Conservation (phyloP, 2,113 vertebrate species). For the Podocnemis expansa region DNA sequence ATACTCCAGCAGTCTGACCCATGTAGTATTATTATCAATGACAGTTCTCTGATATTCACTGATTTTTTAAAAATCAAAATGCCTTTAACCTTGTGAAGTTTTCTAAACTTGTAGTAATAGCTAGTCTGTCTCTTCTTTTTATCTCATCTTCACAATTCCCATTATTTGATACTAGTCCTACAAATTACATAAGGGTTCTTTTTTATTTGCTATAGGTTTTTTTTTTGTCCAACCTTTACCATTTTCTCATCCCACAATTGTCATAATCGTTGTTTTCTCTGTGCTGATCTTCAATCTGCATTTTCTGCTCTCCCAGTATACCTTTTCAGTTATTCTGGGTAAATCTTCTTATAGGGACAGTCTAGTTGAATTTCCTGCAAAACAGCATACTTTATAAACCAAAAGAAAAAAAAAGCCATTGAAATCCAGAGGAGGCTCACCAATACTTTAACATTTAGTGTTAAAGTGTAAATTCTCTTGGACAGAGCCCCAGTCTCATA, state of each 20-base stretch:
- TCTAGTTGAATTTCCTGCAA: neutral
- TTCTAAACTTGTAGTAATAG: neutral
- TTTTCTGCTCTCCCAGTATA: neutral
- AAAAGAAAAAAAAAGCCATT: neutral
- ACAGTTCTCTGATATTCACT: neutral
- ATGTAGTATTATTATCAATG: neutral
- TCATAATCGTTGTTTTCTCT: neutral
- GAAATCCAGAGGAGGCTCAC: neutral
- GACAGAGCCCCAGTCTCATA: neutral
- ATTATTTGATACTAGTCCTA: neutral
- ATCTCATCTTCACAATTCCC: neutral
- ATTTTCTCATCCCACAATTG: neutral
- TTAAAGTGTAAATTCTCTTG: neutral
- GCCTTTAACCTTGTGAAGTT: neutral
- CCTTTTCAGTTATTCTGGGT: neutral
- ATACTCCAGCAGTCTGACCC: neutral
- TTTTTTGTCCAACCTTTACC: neutral
- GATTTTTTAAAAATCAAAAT: too few relatives aligned
- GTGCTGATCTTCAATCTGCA: neutral
- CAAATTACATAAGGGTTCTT: neutral
- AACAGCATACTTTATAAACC: neutral
- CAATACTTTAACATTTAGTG: neutral
- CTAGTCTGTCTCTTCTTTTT: neutral
- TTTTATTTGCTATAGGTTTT: neutral
- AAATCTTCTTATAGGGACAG: neutral